phyloP scores from a whole-genome alignment of 35 echinoderm and acorn worm genomes.

The Amphiura filiformis region DNA sequence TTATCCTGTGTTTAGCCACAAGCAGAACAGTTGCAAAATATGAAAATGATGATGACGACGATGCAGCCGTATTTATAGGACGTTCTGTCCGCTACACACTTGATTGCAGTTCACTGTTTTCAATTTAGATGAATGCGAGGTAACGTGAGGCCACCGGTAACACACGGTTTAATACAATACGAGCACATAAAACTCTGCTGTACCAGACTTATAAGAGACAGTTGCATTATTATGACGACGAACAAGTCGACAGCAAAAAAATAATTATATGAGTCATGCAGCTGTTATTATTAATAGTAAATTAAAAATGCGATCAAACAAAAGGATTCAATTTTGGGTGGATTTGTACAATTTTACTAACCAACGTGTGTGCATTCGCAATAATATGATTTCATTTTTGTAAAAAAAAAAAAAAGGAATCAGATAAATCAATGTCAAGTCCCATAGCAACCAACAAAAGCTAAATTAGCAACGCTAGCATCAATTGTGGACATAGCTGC shows the following conservation, averaged over 20 bases:
- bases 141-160: not conserved
- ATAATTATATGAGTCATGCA: not conserved
- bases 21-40: not conserved
- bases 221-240: not conserved
- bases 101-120: too few species aligned
- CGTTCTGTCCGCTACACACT: too few species aligned
- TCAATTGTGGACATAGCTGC: not conserved
- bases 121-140: not conserved
- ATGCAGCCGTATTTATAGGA: too few species aligned
- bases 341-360: not conserved
- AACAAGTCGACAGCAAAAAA: not conserved
- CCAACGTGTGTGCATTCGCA: not conserved
- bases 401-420: not conserved
- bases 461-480: not conserved
- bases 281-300: not conserved
- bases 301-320: not conserved
- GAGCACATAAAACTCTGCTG: not conserved
- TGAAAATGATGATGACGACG: too few species aligned
- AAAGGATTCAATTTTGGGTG: not conserved
- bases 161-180: not conserved
- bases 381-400: not conserved
- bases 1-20: not conserved
- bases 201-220: not conserved
- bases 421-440: not conserved
- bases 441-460: not conserved